Conservation (phyloP, 2,113 vertebrate species). For the Elaphurus davidianus region DNA sequence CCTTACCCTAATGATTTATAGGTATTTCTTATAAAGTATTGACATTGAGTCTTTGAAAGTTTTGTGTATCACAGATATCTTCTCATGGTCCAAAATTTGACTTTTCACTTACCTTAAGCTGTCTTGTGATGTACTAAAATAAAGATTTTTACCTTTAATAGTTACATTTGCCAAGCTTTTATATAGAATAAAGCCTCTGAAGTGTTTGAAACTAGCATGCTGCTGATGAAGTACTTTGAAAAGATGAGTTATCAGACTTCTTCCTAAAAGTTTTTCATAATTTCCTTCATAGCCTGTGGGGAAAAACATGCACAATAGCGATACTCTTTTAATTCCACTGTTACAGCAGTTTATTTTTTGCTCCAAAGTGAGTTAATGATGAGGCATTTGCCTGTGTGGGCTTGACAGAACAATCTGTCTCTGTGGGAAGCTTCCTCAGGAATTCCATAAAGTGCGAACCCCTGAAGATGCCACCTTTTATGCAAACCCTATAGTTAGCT, state of each 20-base stretch:
- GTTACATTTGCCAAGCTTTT: not conserved
- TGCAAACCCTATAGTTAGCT: constrained; percentile 25
- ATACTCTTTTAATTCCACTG: constrained; percentile 71
- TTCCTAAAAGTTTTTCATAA: not conserved
- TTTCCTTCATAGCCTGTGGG: not conserved
- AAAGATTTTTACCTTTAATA: not conserved
- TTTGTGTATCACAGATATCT: constrained; percentile 17
- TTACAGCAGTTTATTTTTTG: constrained; percentile 68
- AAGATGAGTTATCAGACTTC: not conserved
- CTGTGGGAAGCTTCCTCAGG: constrained; percentile 68
- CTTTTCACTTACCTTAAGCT: not conserved
- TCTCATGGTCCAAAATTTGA: not conserved
- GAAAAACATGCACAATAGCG: not conserved
- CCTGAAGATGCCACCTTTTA: constrained; percentile 42
- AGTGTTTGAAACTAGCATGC: not conserved
- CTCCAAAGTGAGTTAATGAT: constrained; percentile 75
- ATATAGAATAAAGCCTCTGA: not conserved
- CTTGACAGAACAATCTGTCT: constrained; percentile 78
- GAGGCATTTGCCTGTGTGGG: constrained; percentile 73
- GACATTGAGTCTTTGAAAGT: constrained; percentile 28
- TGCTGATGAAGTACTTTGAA: not conserved
- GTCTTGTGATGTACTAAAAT: not conserved
- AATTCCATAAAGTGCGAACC: constrained; percentile 65
- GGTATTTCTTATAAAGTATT: not conserved
- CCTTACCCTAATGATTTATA: not conserved